These are phyloP conservation scores for Pseudomyrmex gracilis DNA, from an alignment of 1,140 invertebrate genomes.

Conservation along the genomic window DNA sequence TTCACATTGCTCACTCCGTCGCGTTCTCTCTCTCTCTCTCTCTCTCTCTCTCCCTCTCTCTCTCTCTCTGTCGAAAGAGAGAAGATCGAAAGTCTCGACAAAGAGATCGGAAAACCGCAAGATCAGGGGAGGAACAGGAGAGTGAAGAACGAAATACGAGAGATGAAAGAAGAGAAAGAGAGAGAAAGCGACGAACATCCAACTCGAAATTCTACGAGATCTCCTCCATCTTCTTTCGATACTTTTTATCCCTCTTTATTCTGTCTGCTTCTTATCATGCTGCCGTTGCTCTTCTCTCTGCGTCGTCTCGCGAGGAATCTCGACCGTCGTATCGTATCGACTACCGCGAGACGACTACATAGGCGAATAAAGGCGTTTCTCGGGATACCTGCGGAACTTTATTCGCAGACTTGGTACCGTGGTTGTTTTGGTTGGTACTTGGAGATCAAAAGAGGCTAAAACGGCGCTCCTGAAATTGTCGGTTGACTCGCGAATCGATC, in stretches of 20 bases:
- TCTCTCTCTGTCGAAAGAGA: not conserved
- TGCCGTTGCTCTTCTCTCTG: slow-evolving; percentile 6
- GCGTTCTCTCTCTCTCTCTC: not conserved
- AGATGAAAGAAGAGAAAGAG: not conserved
- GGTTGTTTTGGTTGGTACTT: not conserved
- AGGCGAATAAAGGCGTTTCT: slow-evolving; percentile 45
- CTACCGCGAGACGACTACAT: slow-evolving; percentile 30
- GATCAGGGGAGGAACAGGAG: slow-evolving; percentile 5
- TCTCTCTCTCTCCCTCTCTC: not conserved
- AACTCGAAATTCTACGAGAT: slow-evolving; percentile 62
- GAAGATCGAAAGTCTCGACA: slow-evolving; percentile 12
- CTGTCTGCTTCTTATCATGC: slow-evolving; percentile 56
- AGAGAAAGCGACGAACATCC: slow-evolving; percentile 14
- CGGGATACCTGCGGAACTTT: slow-evolving; percentile 51
- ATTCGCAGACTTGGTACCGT: slow-evolving; percentile 31
- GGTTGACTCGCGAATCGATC: slow-evolving; percentile 19
- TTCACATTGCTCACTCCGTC: slow-evolving; percentile 19
- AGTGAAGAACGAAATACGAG: not conserved
- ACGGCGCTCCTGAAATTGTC: not conserved
- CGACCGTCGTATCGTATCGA: slow-evolving; percentile 39
- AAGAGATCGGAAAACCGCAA: slow-evolving; percentile 59
- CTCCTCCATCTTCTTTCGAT: slow-evolving; percentile 57
- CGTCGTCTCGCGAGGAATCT: slow-evolving; percentile 41
- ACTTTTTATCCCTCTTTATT: slow-evolving; percentile 55
- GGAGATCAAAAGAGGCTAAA: not conserved